Base-by-base conservation (phyloP, 2,797 vertebrate genomes). In the Sus cebifrons region DNA sequence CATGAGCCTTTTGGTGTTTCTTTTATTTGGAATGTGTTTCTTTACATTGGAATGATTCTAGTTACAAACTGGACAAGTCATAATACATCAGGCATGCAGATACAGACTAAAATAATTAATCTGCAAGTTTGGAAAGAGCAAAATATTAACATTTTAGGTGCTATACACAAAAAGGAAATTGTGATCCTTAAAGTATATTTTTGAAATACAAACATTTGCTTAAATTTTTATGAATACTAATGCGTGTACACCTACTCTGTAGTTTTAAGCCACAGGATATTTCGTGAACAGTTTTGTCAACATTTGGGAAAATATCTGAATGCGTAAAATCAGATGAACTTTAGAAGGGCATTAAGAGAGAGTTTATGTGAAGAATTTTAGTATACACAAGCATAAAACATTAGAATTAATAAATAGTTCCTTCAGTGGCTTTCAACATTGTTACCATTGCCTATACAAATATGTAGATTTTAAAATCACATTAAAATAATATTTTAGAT, bases 301-400 rank as follows among this genome's bases (percentile, higher is more conserved):
- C 91, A 97, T 95, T 96, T 94, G 93, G 27, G 60, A 89, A 97
- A 97, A 95, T 98, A 97, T 62, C 93, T 97, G 89, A 96, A 93
- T 96, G 67, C 87, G 74, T 94, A 95, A 96, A 93, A 94, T 73
- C 86, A 62, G 54, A 84, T 97, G 95, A 97, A 97, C 96, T 98
- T 97, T 97, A 96, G 89, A 97, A 94, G 94, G 44, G 96, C 89
- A 93, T 98, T 97, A 97, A 94, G 90, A 95, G 88, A 78, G 70
- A 89, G 70, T 91, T 94, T 78, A 83, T 67, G 27, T 96, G 95
- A 96, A 92, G 82, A 92, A 79, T 81, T 91, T 96, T 87, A 89
- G 58, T 91, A 93, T 52, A 92, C 82, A 87, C 23, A 77, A 54
- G 78, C 75, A 97, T 83, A 58, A 95, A 97, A 91, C 77, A 91